phyloP scores from a whole-genome alignment of 1,140 invertebrate species.

The Platyscapa corneri region DNA sequence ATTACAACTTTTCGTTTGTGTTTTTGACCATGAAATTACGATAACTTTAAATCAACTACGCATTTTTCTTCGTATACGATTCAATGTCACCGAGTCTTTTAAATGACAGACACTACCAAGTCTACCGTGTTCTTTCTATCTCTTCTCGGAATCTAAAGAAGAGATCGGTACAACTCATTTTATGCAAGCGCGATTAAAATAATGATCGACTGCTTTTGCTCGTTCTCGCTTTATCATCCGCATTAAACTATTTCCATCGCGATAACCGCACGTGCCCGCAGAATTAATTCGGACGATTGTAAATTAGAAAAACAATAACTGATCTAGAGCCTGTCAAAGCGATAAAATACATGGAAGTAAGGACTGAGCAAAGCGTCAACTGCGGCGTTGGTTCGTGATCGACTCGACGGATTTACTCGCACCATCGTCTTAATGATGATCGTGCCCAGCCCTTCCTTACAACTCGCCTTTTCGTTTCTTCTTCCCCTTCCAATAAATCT shows the following conservation, averaged over 20 bases:
- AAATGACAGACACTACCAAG: not conserved
- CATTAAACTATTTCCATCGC: too few species aligned
- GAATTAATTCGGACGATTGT: not conserved
- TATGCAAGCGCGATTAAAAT: not conserved
- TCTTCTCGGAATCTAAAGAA: conserved; percentile 10
- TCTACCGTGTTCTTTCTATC: not conserved
- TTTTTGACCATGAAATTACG: conserved; percentile 47
- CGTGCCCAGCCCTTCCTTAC: not conserved
- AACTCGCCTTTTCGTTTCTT: conserved; percentile 35
- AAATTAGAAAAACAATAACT: not conserved
- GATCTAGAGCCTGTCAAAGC: not conserved
- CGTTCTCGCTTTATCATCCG: not conserved
- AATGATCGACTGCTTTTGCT: not conserved
- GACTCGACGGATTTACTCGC: not conserved
- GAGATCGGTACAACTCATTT: not conserved
- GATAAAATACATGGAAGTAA: not conserved
- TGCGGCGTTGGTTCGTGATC: not conserved
- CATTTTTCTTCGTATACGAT: conserved; percentile 31
- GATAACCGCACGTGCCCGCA: too few species aligned
- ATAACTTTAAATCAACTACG: conserved; percentile 21
- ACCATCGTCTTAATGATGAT: conserved; percentile 7
- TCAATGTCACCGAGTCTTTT: conserved; percentile 33
- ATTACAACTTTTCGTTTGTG: conserved; percentile 24
- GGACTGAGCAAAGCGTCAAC: not conserved
- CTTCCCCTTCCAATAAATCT: conserved; percentile 62